Percentiles rank a stretch among this genome's conserved stretches.
Conservation (phyloP, 2,797 vertebrate species). For the Eulemur albifrons region DNA sequence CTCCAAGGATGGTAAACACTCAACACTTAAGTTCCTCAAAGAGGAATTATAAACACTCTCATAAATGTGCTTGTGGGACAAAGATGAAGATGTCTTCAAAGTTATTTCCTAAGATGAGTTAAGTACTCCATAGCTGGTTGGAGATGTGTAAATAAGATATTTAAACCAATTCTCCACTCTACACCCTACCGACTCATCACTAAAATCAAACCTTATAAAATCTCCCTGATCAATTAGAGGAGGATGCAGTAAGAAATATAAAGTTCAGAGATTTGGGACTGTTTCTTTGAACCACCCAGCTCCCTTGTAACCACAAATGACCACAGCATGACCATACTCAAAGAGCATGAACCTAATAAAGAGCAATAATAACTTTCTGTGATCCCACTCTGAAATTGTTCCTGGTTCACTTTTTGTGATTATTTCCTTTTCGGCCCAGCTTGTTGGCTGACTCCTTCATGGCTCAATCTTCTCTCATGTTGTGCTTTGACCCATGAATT, state of each 20-base stretch:
- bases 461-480: not conserved
- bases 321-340: not conserved
- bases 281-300: not conserved
- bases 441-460: not conserved
- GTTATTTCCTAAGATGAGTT: constrained; percentile 66
- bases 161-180: constrained; percentile 45
- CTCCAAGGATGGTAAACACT: constrained; percentile 47
- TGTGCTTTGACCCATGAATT: not conserved
- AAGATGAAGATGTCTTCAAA: constrained; percentile 76
- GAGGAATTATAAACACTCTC: constrained; percentile 74
- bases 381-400: not conserved
- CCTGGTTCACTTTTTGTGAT: not conserved
- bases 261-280: not conserved
- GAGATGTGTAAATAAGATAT: constrained; percentile 60
- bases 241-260: not conserved
- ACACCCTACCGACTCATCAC: not conserved
- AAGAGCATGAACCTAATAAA: not conserved
- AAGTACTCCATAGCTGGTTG: constrained; percentile 45
- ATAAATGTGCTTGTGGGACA: constrained; percentile 71
- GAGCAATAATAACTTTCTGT: not conserved
- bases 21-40: constrained; percentile 64
- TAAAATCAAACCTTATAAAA: constrained; percentile 26
- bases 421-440: not conserved
- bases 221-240: not conserved
- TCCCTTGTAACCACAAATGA: not conserved